A percentile compares a stretch with the other conserved stretches of the same genome.
Conservation (phyloP, 1,140 invertebrate species). For the Carposina sasakii region DNA sequence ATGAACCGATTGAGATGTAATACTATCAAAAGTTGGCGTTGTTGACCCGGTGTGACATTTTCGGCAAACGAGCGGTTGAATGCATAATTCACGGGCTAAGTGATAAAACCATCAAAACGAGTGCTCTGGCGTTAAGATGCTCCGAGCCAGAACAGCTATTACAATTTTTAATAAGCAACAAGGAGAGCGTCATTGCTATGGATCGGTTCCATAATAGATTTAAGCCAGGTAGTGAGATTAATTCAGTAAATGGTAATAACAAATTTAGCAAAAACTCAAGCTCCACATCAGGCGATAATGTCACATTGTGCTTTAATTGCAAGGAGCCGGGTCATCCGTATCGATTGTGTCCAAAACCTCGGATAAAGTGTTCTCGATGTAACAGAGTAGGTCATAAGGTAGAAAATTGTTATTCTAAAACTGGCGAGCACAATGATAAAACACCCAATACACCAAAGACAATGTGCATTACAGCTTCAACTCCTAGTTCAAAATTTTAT, state of each 20-base stretch:
- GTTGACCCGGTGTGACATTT: conserved; percentile 10
- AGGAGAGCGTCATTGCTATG: neutral
- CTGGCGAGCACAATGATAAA: too few species aligned
- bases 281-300: neutral
- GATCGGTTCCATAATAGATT: neutral
- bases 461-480: too few species aligned
- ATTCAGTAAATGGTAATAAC: neutral
- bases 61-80: conserved; percentile 11
- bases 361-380: too few species aligned
- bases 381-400: too few species aligned
- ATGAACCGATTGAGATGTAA: neutral
- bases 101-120: conserved; percentile 11
- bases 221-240: neutral
- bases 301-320: neutral
- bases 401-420: too few species aligned
- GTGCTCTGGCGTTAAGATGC: conserved; percentile 10
- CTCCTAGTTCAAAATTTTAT: too few species aligned
- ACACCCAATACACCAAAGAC: too few species aligned
- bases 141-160: conserved; percentile 9
- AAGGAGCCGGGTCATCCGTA: neutral
- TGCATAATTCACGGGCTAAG: conserved; percentile 14
- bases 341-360: too few species aligned
- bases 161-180: conserved; percentile 10
- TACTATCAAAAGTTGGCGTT: neutral
- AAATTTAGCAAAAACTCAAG: neutral